Percentiles rank a stretch among this genome's conserved stretches.
phyloP scores from a whole-genome alignment of 2,113 vertebrate genomes.

The Willisornis vidua region DNA sequence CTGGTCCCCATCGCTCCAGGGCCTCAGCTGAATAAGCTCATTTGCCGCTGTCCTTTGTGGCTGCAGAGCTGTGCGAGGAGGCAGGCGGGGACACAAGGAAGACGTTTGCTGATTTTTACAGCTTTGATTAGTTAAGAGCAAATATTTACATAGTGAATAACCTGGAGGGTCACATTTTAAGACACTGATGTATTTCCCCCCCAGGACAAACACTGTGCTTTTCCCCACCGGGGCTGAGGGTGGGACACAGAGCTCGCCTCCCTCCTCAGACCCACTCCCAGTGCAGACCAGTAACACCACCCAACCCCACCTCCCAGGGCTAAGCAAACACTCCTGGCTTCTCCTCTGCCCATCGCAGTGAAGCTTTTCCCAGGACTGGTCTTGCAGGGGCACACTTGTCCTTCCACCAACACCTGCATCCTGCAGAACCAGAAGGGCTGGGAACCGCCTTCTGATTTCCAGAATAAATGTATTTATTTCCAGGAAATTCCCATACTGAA shows the following conservation, averaged over 20 bases:
- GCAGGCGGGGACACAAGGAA: background rate
- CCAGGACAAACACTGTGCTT: background rate
- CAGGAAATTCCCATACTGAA: background rate
- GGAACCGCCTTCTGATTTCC: background rate
- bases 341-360: fast-evolving
- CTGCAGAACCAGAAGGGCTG: background rate
- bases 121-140: background rate
- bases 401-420: background rate
- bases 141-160: background rate
- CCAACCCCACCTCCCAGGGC: background rate
- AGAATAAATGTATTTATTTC: background rate
- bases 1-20: background rate
- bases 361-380: background rate
- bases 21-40: background rate
- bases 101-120: background rate
- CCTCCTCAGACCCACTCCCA: background rate
- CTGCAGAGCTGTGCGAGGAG: background rate
- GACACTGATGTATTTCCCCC: background rate
- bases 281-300: background rate
- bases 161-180: background rate
- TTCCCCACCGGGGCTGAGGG: fast-evolving
- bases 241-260: background rate
- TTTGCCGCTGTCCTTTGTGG: background rate
- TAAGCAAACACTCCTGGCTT: background rate
- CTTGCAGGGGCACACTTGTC: background rate